Evolutionary conservation across 2,797 vertebrate species (phyloP).

Genomic region (Heliangelus exortis): DNA sequence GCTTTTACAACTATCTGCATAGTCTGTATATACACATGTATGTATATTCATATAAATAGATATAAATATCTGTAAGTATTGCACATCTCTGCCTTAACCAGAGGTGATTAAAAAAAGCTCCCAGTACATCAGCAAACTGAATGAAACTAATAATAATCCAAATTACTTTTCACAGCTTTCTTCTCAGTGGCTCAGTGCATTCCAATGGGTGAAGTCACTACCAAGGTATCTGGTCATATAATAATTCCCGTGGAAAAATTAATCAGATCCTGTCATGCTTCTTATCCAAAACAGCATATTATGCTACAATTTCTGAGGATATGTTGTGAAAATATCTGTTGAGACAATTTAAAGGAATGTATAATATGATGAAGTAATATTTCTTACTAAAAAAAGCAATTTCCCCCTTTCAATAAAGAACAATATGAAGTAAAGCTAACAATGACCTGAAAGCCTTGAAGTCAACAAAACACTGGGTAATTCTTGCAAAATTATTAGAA

Average conservation of each 20-base stretch:
- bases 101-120: not conserved
- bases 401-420: not conserved
- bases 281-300: not conserved
- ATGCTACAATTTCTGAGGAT: not conserved
- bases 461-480: not conserved
- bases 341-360: not conserved
- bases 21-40: not conserved
- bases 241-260: not conserved
- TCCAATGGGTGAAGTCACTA: not conserved
- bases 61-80: not conserved
- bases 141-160: not conserved
- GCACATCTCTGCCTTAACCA: not conserved
- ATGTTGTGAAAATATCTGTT: not conserved
- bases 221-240: not conserved
- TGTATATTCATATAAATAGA: not conserved
- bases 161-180: not conserved
- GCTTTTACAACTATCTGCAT: not conserved
- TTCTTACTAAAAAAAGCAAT: not conserved
- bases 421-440: not conserved
- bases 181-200: not conserved
- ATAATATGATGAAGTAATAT: not conserved
- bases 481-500: not conserved
- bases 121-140: not conserved
- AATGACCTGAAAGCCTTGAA: not conserved
- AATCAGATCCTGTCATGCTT: not conserved